Evolutionary conservation across 2,888 invertebrate genomes (phyloP), one percentile per base, ranked within the genome.

Genomic region (Scaptomyza tumidula): DNA sequence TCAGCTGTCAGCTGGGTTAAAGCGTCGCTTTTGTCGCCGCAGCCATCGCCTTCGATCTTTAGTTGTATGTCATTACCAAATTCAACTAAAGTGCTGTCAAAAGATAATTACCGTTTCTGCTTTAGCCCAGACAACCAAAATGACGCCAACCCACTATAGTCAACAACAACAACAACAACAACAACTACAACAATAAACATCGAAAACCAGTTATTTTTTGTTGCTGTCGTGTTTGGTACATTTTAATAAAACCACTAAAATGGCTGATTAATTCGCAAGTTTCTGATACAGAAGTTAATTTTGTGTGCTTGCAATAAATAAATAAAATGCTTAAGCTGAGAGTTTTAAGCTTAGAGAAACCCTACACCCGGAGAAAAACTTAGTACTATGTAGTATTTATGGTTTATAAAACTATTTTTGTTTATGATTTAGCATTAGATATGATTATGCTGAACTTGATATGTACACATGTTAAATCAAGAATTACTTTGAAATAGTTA

Each of bases 61-160:
- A 66, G 68, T 70, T 57, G 53, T 67, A 60, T 82, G 81, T 82
- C 83, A 78, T 72, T 83, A 72, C 80, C 86, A 80, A 86, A 82
- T 75, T 77, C 80, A 79, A 72, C 77, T 84, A 84, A 84, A 84
- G 81, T 84, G 83, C 86, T 84, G 86, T 84, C 83, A 86, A 84
- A 84, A 86, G 83, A 84, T 84, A 86, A 86, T 86, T 84, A 84
- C 84, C 81, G 80, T 79, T 81, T 81, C 71, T 66, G 79, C 74
- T 59, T 78, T 71, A 71, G 53, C 41, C 52, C 24, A 33, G 33
- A 33, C 33, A 33, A 33, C 33, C 46, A 50, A 77, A 16, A 69
- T 49, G 67, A 75, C 78, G 71, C 75, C 74, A 71, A 76, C 77
- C 58, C 64, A 68, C 77, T 61, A 19, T 57, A 39, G 6, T 35